Percentiles rank a stretch among this genome's conserved stretches.
Evolutionary conservation across 2,113 vertebrate genomes (phyloP).

Genomic region (Hippocampus guttulatus): DNA sequence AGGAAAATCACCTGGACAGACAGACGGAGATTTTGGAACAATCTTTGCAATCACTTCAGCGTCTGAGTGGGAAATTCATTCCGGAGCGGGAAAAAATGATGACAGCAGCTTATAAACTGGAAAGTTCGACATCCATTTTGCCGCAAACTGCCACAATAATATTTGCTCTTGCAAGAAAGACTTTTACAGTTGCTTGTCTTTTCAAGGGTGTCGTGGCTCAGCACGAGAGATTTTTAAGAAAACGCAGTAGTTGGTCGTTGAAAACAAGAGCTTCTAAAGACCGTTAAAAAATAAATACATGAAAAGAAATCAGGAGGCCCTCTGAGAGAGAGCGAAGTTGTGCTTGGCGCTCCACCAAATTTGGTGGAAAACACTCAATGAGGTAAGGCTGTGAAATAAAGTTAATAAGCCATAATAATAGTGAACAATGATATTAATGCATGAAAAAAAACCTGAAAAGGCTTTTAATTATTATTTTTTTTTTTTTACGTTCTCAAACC

Average conservation of each 20-base stretch:
- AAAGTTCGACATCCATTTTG: constrained; percentile 1
- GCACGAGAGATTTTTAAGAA: not conserved
- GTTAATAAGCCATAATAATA: no score
- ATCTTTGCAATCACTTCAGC: not conserved
- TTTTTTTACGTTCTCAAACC: no score
- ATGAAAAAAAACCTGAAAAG: no score
- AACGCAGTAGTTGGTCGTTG: not conserved
- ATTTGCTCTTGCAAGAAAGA: not conserved
- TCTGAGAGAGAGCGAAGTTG: not conserved
- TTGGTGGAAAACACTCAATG: no score
- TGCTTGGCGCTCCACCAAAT: not conserved
- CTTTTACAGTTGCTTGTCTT: not conserved
- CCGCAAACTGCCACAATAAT: not conserved
- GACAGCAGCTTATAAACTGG: not conserved
- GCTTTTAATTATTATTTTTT: no score
- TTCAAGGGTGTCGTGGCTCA: not conserved
- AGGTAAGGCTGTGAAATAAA: no score
- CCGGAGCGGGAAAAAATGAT: not conserved
- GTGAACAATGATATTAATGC: no score
- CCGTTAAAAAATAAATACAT: no score
- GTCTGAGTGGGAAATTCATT: constrained; percentile 1
- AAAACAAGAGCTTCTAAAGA: not conserved
- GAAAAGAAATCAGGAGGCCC: not conserved
- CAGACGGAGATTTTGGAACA: not conserved
- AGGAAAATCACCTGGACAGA: constrained; percentile 85